Percentiles rank a stretch among this genome's conserved stretches.
These are phyloP conservation scores for Polyploca ridens DNA, from an alignment of 2,888 invertebrate genomes.

Conservation along the genomic window DNA sequence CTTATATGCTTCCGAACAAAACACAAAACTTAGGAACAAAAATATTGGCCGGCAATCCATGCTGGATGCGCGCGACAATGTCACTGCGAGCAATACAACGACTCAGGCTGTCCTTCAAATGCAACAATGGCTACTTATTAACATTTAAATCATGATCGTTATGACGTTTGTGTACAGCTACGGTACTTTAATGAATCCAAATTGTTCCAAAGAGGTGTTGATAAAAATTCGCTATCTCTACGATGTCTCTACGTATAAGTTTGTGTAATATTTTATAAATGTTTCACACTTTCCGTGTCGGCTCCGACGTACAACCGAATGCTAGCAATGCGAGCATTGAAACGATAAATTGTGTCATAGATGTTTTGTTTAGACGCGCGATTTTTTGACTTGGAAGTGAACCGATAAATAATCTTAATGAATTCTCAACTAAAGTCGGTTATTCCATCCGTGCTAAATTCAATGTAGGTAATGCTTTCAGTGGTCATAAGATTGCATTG, in stretches of 20 bases:
- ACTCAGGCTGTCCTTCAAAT: not conserved
- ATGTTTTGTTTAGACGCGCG: not conserved
- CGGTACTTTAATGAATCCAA: not conserved
- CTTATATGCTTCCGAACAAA: constrained; percentile 23
- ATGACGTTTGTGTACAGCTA: not conserved
- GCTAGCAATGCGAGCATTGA: not conserved
- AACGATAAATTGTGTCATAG: not conserved
- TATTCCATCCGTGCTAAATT: too few species aligned
- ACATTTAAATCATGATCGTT: not conserved
- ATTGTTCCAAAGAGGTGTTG: not conserved
- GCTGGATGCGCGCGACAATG: not conserved
- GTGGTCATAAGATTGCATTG: too few species aligned
- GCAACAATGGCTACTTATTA: not conserved
- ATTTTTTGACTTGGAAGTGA: not conserved
- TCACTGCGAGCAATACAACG: not conserved
- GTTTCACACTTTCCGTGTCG: too few species aligned
- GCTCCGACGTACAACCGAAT: not conserved
- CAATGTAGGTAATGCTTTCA: too few species aligned
- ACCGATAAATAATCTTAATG: too few species aligned
- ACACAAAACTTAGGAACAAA: constrained; percentile 6
- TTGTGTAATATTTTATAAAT: too few species aligned
- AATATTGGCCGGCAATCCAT: not conserved
- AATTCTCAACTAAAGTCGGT: too few species aligned
- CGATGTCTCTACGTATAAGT: too few species aligned
- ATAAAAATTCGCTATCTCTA: not conserved